These are phyloP conservation scores for Ranitomeya variabilis DNA, from an alignment of 2,113 vertebrate species.

Conservation along the genomic window DNA sequence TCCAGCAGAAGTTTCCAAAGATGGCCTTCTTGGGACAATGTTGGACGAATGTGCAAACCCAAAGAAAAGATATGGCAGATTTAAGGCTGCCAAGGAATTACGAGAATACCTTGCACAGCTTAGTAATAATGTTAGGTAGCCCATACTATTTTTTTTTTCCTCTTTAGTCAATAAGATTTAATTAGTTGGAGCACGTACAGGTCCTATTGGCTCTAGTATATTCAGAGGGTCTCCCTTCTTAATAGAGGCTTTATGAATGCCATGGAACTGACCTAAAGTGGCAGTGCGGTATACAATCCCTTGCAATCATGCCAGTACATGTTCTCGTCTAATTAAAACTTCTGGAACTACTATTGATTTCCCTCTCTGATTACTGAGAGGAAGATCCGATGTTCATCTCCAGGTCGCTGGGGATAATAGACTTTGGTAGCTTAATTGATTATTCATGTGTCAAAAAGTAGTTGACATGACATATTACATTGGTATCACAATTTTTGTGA, in stretches of 20 bases:
- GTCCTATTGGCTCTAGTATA: conserved; percentile 41
- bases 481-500: conserved; percentile 77
- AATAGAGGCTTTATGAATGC: conserved; percentile 33
- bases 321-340: conserved; percentile 65
- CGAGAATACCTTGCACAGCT: conserved; percentile 91
- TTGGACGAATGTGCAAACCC: conserved; percentile 95
- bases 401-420: conserved; percentile 66
- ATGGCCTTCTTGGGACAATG: conserved; percentile 87
- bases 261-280: conserved; percentile 21
- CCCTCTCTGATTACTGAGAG: conserved; percentile 60
- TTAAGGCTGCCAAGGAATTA: conserved; percentile 91
- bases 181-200: conserved; percentile 49
- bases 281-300: conserved; percentile 59
- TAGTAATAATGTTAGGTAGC: conserved; percentile 89
- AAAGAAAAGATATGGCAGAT: conserved; percentile 89
- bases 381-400: conserved; percentile 62
- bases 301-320: conserved; percentile 69
- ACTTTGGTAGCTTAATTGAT: conserved; percentile 74
- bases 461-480: conserved; percentile 72
- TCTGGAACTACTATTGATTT: conserved; percentile 68
- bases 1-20: conserved; percentile 88
- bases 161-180: conserved; percentile 43
- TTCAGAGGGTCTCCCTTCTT: neutral
- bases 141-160: conserved; percentile 34
- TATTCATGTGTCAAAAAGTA: conserved; percentile 75